Evolutionary conservation across 2,113 vertebrate genomes (phyloP).

Genomic region (Pavo muticus): DNA sequence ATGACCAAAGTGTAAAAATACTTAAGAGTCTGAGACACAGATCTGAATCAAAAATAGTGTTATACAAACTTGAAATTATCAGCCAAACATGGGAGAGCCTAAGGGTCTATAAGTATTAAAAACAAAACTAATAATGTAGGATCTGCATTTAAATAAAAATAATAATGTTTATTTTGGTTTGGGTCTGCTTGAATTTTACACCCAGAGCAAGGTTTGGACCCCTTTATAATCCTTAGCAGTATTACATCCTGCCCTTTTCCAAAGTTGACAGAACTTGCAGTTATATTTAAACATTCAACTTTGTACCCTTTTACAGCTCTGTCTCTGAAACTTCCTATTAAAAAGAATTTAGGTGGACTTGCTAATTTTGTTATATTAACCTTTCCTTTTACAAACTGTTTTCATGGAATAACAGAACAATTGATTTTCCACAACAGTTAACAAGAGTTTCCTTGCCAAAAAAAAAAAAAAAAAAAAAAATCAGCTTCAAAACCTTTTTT

Average conservation of each 20-base stretch:
- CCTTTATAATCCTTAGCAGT: not conserved
- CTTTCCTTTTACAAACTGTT: slow-evolving; percentile 33
- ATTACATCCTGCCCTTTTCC: not conserved
- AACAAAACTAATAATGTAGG: not conserved
- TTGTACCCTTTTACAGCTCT: slow-evolving; percentile 39
- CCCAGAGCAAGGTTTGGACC: not conserved
- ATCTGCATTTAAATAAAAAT: not conserved
- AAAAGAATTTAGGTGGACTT: slow-evolving; percentile 2
- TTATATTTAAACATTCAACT: slow-evolving; percentile 7
- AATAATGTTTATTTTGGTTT: not conserved
- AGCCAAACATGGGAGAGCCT: not conserved
- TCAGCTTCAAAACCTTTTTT: not conserved
- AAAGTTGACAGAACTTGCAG: not conserved
- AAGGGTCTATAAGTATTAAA: not conserved
- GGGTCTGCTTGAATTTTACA: not conserved
- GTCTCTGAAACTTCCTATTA: slow-evolving; percentile 45
- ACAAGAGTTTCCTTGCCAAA: slow-evolving; percentile 4
- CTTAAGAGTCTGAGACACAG: not conserved
- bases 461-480: not conserved
- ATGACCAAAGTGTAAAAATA: not conserved
- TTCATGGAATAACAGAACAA: slow-evolving; percentile 17
- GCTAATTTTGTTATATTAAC: slow-evolving; percentile 53
- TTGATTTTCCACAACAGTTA: slow-evolving; percentile 29
- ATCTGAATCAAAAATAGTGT: not conserved
- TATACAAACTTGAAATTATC: not conserved